Percentiles rank a stretch among this genome's conserved stretches.
Evolutionary conservation across 2,113 vertebrate genomes (phyloP).

Genomic region (Periophthalmus modestus): DNA sequence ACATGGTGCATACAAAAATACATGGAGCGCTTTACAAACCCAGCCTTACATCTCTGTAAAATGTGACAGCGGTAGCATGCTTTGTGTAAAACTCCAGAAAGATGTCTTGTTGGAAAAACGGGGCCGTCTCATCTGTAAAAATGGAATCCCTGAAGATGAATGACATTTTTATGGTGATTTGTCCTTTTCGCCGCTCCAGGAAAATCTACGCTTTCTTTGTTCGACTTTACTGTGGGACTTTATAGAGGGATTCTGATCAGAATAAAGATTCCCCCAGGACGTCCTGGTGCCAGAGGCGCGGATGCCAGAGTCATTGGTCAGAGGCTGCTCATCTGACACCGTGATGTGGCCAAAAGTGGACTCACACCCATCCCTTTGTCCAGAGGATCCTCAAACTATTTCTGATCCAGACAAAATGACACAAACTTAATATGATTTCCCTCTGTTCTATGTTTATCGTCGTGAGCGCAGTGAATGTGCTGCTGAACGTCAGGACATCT

Average conservation of each 20-base stretch:
- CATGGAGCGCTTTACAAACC: conserved; percentile 57
- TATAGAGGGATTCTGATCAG: conserved; percentile 63
- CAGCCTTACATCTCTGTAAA: conserved; percentile 37
- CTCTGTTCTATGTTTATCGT: background rate
- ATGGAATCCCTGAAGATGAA: conserved; percentile 55
- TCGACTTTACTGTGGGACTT: conserved; percentile 59
- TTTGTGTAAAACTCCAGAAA: conserved; percentile 53
- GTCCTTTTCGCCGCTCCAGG: conserved; percentile 36
- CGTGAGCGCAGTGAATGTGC: background rate
- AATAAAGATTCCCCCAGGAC: conserved; percentile 65
- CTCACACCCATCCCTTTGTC: conserved; percentile 67
- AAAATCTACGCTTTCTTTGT: conserved; percentile 36
- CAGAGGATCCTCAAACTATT: conserved; percentile 34
- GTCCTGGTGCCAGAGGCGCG: conserved; percentile 53
- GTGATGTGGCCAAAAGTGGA: conserved; percentile 52
- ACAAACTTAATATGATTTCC: conserved; percentile 7
- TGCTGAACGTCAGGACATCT: conserved; percentile 12
- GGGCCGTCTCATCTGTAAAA: conserved; percentile 47
- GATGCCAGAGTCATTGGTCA: conserved; percentile 74
- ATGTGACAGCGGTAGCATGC: conserved; percentile 48
- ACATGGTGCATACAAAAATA: conserved; percentile 44
- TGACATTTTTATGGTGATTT: conserved; percentile 59
- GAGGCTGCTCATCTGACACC: conserved; percentile 64
- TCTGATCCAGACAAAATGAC: conserved; percentile 37
- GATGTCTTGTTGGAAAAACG: conserved; percentile 36